Base-by-base conservation (phyloP, 2,797 vertebrate genomes). In the Sebastes matsubarae region DNA sequence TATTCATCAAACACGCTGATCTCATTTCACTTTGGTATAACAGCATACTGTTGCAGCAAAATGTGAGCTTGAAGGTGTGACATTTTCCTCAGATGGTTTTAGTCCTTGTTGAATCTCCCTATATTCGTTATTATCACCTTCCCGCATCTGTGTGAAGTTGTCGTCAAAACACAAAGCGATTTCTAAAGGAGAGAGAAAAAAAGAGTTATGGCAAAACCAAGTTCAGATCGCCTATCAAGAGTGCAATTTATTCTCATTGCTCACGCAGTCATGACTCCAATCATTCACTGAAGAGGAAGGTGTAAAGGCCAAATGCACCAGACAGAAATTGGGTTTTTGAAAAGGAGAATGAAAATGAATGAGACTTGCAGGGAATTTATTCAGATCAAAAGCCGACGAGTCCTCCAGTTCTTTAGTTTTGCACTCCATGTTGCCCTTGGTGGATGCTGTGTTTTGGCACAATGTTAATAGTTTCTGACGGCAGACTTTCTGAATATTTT, bases 231-330 rank as follows among this genome's bases (percentile, higher is more conserved):
- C 30, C 66, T 68, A 72, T 75, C 67, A 65, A 25, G 65, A 77
- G 67, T 25, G 64, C 63, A 72, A 81, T 85, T 78, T 52, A 75
- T 87, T 60, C 55, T 73, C 36, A 38, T 68, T 65, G 63, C 60
- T 69, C 61, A 50, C 8, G 20, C 12, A 14, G 76, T 70, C 76
- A 60, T 84, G 85, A 86, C 83, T 85, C 70, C 76, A 78, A 65
- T 85, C 65, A 61, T 16, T 82, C 54, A 54, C 55, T 42, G 16
- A 71, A 72, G 57, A 83, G 65, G 52, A 32, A 42, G 68, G 77
- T 78, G 66, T 36, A 76, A 30, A 80, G 65, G 81, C 54, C 80
- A 81, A 80, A 81, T 1, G 25, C 20, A 2, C 58, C 60, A 55
- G 68, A 71, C 22, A 80, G 65, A 79, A 76, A 73, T 29, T 76